Base-by-base conservation (phyloP, 2,797 vertebrate species). In the Sphaeramia orbicularis region DNA sequence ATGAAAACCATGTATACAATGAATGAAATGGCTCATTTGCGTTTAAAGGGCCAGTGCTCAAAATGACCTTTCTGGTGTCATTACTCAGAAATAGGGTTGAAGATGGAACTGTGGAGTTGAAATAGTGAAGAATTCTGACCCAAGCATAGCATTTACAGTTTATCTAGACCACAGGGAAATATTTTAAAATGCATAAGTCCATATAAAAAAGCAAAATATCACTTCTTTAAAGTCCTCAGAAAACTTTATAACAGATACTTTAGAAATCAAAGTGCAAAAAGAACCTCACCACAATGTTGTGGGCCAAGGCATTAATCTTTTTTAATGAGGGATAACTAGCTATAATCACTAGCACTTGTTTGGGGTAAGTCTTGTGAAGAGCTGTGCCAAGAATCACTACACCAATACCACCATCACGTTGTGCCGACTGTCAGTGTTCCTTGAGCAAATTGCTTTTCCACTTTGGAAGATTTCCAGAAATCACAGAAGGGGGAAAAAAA, bases 281-380 rank as follows among this genome's bases (percentile, higher is more conserved):
- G 49, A 76, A 43, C 50, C 48, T 49, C 43, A 32, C 55, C 71
- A 60, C 62, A 51, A 58, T 72, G 59, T 59, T 61, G 21, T 11
- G 14, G 51, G 73, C 74, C 62, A 66, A 76, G 57, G 57, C 69
- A 80, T 90, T 89, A 66, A 89, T 93, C 85, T 71, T 71, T 54
- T 86, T 85, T 87, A 92, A 91, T 89, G 80, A 82, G 78, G 76
- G 78, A 83, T 87, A 85, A 88, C 88, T 83, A 82, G 65, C 76
- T 82, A 52, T 86, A 90, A 93, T 91, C 70, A 78, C 78, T 76
- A 72, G 73, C 78, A 85, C 71, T 90, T 85, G 84, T 88, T 76
- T 11, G 14, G 74, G 63, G 53, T 67, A 61, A 7, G 36, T 84
- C 83, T 80, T 80, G 47, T 57, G 61, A 47, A 40, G 36, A 63